Evolutionary conservation across 2,888 invertebrate genomes (phyloP).

Genomic region (Acanthosoma haemorrhoidale): DNA sequence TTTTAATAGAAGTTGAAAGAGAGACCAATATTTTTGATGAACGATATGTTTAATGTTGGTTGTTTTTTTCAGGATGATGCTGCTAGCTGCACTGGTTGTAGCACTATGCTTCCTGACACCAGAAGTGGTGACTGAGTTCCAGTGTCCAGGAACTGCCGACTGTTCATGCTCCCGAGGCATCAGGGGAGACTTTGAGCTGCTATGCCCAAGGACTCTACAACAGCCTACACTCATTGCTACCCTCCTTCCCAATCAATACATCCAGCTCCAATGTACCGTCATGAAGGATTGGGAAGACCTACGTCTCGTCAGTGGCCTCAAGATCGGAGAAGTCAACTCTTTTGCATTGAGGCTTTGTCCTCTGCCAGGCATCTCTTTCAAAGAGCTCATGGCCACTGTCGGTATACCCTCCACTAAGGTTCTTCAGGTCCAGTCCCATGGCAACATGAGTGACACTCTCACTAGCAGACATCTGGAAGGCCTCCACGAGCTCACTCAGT

Average conservation of each 20-base stretch:
- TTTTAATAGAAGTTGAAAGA: too few relatives aligned
- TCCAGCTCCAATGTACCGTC: slow-evolving; percentile 36
- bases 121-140: neutral
- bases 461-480: slow-evolving; percentile 56
- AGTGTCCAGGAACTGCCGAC: slow-evolving; percentile 7
- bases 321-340: slow-evolving; percentile 49
- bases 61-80: neutral
- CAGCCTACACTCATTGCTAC: slow-evolving; percentile 19
- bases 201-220: slow-evolving; percentile 29
- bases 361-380: slow-evolving; percentile 51
- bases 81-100: neutral
- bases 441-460: slow-evolving; percentile 53
- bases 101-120: neutral
- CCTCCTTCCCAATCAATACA: slow-evolving; percentile 25
- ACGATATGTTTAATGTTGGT: too few relatives aligned
- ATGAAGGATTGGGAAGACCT: slow-evolving; percentile 44
- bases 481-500: slow-evolving; percentile 51
- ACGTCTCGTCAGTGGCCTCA: slow-evolving; percentile 49
- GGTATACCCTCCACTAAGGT: slow-evolving; percentile 45
- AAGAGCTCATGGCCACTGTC: slow-evolving; percentile 50
- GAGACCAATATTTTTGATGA: too few relatives aligned
- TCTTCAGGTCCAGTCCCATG: slow-evolving; percentile 50
- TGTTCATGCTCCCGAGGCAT: slow-evolving; percentile 37
- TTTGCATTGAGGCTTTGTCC: slow-evolving; percentile 55
- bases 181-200: slow-evolving; percentile 33